phyloP scores from a whole-genome alignment of 2,888 invertebrate species.

The Chrysomela aeneicollis region DNA sequence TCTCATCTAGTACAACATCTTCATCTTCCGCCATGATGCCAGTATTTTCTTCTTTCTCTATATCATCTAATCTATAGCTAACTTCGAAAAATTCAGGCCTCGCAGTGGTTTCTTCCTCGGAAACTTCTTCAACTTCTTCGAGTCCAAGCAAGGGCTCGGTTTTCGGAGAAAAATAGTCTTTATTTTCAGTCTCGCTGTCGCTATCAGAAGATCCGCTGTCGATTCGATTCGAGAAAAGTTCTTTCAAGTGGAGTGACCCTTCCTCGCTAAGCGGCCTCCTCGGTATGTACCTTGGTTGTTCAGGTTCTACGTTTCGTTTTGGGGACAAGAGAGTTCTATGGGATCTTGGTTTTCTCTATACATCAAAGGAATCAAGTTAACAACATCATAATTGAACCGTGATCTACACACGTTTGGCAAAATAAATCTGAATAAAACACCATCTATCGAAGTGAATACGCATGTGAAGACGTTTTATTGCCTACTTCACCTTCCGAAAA shows the following conservation, averaged over 20 bases:
- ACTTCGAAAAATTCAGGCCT: constrained; percentile 28
- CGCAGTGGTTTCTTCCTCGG: constrained; percentile 17
- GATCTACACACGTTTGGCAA: no score
- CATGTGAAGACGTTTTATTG: no score
- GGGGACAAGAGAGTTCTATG: constrained; percentile 30
- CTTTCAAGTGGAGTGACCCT: constrained; percentile 27
- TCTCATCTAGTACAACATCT: constrained; percentile 9
- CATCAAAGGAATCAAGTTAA: no score
- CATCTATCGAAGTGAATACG: no score
- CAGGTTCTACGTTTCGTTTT: constrained; percentile 15
- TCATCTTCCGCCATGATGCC: constrained; percentile 18
- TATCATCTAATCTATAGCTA: constrained; percentile 29
- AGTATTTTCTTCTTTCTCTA: constrained; percentile 13
- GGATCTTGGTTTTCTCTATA: constrained; percentile 31
- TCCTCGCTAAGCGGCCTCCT: constrained; percentile 14
- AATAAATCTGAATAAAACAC: no score
- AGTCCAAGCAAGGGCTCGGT: constrained; percentile 13
- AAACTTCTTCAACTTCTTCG: constrained; percentile 26
- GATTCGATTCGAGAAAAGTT: constrained; percentile 26
- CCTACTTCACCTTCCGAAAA: no score
- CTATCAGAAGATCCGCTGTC: constrained; percentile 27
- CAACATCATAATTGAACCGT: no score
- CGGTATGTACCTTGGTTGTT: neutral
- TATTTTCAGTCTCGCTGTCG: constrained; percentile 31
- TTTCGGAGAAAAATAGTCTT: constrained; percentile 20